phyloP scores from a whole-genome alignment of 2,888 invertebrate genomes.

The Pherbina coryleti region DNA sequence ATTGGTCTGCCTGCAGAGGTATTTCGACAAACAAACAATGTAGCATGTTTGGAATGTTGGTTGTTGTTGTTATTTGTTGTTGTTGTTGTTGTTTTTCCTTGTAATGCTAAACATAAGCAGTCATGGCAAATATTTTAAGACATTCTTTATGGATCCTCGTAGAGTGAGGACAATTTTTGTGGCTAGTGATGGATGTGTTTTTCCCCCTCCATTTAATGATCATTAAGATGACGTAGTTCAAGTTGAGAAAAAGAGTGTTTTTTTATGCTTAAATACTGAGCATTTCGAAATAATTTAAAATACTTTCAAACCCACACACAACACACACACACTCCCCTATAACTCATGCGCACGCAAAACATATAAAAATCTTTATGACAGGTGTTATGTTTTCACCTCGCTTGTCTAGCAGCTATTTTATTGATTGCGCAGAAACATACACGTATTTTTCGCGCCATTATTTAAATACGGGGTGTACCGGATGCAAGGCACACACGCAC shows the following conservation, averaged over 20 bases:
- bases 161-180: too few species aligned
- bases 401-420: not conserved
- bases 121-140: too few species aligned
- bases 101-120: too few species aligned
- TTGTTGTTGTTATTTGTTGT: too few species aligned
- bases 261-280: not conserved
- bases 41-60: not conserved
- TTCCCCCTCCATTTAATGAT: too few species aligned
- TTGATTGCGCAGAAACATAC: not conserved
- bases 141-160: too few species aligned
- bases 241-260: not conserved
- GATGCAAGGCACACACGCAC: not conserved
- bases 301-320: constrained; percentile 20
- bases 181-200: too few species aligned
- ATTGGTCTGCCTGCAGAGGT: too few species aligned
- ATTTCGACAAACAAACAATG: not conserved
- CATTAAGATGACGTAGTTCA: not conserved
- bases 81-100: too few species aligned
- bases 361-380: not conserved
- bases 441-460: not conserved
- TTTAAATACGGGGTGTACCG: not conserved
- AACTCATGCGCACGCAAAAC: not conserved
- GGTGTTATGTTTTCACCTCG: not conserved
- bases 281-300: not conserved
- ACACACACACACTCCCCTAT: not conserved